Evolutionary conservation across 2,888 invertebrate species (phyloP).

Genomic region (Drosophila dives): DNA sequence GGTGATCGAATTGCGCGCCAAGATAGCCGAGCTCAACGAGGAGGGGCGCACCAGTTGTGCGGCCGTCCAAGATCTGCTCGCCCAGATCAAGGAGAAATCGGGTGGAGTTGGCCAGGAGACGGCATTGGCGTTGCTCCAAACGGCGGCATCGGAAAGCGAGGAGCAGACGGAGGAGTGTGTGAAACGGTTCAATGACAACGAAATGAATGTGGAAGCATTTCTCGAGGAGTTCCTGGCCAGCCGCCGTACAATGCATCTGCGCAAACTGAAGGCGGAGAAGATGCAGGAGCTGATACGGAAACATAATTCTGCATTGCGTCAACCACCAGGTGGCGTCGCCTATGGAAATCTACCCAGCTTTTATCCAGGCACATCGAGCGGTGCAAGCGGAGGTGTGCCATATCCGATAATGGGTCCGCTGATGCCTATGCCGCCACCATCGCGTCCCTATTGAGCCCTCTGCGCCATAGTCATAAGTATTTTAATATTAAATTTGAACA

Average conservation of each 20-base stretch:
- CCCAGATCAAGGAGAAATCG: conserved; percentile 90
- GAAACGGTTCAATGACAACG: conserved; percentile 90
- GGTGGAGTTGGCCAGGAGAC: conserved; percentile 93
- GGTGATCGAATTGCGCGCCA: conserved; percentile 90
- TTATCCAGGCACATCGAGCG: conserved; percentile 54
- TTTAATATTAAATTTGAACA: conserved; percentile 15
- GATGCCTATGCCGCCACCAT: conserved; percentile 95
- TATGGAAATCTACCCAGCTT: conserved; percentile 70
- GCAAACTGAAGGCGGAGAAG: conserved; percentile 97
- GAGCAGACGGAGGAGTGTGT: conserved; percentile 95
- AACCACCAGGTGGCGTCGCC: conserved; percentile 40
- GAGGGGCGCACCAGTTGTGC: conserved; percentile 89
- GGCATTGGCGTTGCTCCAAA: conserved; percentile 94
- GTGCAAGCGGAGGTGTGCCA: conserved; percentile 73
- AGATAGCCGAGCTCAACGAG: conserved; percentile 89
- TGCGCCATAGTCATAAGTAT: neutral
- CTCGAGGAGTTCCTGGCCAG: conserved; percentile 92
- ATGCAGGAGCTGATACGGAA: conserved; percentile 90
- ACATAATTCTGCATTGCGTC: conserved; percentile 65
- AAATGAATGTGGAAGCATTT: conserved; percentile 91
- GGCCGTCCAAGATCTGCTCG: conserved; percentile 91
- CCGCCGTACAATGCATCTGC: conserved; percentile 91
- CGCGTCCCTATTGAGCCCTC: conserved; percentile 87
- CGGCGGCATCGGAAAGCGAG: conserved; percentile 96
- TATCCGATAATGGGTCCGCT: conserved; percentile 87